phyloP scores from a whole-genome alignment of 2,888 invertebrate genomes.

The Sinohyriopsis cumingii region DNA sequence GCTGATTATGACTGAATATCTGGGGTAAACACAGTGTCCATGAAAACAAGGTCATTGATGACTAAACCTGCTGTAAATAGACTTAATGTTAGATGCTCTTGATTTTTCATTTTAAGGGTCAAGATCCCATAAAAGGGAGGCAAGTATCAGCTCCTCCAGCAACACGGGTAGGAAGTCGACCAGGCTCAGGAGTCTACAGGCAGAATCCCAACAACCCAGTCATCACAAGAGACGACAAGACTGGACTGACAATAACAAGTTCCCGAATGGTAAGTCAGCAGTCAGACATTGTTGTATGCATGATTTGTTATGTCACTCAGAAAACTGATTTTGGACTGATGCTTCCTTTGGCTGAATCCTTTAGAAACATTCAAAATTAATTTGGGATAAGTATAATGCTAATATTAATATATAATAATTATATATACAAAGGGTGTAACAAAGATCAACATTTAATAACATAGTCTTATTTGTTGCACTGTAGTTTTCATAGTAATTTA shows the following conservation, averaged over 20 bases:
- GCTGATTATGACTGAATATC: too few relatives aligned
- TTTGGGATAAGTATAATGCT: too few relatives aligned
- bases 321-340: background rate
- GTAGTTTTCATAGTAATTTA: too few relatives aligned
- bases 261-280: constrained; percentile 62
- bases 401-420: background rate
- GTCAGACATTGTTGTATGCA: background rate
- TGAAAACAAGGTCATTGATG: too few relatives aligned
- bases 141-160: constrained; percentile 68
- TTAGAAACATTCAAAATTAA: background rate
- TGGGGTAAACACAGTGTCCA: too few relatives aligned
- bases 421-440: constrained; percentile 13
- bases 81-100: too few relatives aligned
- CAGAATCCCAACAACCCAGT: constrained; percentile 58
- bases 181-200: constrained; percentile 56
- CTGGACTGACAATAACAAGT: constrained; percentile 60
- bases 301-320: background rate
- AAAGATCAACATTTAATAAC: constrained; percentile 8
- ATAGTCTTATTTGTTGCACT: background rate
- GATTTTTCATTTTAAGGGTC: too few relatives aligned
- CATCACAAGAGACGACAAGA: constrained; percentile 60
- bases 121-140: constrained; percentile 34
- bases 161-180: constrained; percentile 51
- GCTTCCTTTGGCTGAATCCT: background rate
- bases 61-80: too few relatives aligned